A percentile compares a stretch with the other conserved stretches of the same genome.
Evolutionary conservation across 2,113 vertebrate species (phyloP).

Genomic region (Ailurus styani): DNA sequence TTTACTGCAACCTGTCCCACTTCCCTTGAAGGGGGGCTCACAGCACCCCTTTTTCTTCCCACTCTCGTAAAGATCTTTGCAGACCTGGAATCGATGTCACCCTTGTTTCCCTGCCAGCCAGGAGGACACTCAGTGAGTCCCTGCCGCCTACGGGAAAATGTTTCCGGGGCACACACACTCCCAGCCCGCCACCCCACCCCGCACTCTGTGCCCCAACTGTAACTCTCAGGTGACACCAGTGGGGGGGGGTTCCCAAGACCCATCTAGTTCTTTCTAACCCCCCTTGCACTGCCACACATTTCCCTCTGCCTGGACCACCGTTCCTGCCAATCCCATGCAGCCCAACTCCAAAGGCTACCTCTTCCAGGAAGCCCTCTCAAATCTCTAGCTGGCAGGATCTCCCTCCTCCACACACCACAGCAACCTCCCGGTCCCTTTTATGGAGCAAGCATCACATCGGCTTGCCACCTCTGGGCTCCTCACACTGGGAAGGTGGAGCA

Average conservation of each 20-base stretch:
- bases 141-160: no score
- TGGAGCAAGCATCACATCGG: neutral
- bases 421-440: neutral
- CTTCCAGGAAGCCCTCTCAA: neutral
- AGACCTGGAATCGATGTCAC: neutral
- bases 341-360: neutral
- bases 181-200: neutral
- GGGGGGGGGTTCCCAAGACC: no score
- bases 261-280: neutral
- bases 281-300: neutral
- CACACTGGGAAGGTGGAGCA: neutral
- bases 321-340: neutral
- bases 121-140: neutral
- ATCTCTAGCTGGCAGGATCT: neutral
- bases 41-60: neutral
- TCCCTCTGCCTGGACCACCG: neutral
- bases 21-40: neutral
- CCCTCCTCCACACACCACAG: neutral
- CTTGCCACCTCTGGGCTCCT: neutral
- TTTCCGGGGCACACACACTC: rapidly evolving
- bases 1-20: neutral
- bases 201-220: neutral
- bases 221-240: neutral
- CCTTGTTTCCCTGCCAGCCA: neutral
- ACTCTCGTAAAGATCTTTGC: neutral